A percentile compares a stretch with the other conserved stretches of the same genome.
Evolutionary conservation across 37 sponge, comb jelly and placozoan species (phyloP).

Genomic region (Haliclona indistincta): DNA sequence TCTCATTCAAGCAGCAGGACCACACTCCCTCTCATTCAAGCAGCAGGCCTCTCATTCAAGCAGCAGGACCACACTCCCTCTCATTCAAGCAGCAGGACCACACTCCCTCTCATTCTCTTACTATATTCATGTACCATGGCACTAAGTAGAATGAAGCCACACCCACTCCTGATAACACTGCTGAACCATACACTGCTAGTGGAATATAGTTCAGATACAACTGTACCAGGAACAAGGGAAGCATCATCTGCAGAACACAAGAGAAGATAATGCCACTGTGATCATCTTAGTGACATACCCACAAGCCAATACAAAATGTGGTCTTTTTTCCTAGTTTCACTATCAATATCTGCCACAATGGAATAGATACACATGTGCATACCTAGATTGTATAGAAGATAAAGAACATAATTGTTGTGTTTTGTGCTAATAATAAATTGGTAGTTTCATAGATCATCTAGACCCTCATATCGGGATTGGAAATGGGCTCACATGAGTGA

Average conservation of each 20-base stretch:
- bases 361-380: too few relatives aligned
- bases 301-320: slow-evolving; percentile 49
- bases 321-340: slow-evolving; percentile 74
- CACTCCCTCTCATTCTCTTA: neutral
- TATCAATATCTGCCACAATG: slow-evolving; percentile 78
- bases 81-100: too few relatives aligned
- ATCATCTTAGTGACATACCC: slow-evolving; percentile 17
- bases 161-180: slow-evolving; percentile 60
- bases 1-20: too few relatives aligned
- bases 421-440: too few relatives aligned
- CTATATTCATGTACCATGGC: slow-evolving; percentile 71
- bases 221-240: slow-evolving; percentile 13
- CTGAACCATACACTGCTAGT: slow-evolving; percentile 32
- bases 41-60: too few relatives aligned
- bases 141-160: slow-evolving; percentile 61
- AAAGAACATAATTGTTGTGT: too few relatives aligned
- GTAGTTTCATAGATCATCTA: too few relatives aligned
- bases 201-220: slow-evolving; percentile 43
- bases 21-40: too few relatives aligned
- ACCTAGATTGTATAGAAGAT: too few relatives aligned
- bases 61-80: too few relatives aligned
- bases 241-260: slow-evolving; percentile 11
- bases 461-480: too few relatives aligned
- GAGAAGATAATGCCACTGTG: neutral
- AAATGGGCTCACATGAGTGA: too few relatives aligned